Evolutionary conservation across 2,888 invertebrate genomes (phyloP).

Genomic region (Pogonocherus hispidulus): DNA sequence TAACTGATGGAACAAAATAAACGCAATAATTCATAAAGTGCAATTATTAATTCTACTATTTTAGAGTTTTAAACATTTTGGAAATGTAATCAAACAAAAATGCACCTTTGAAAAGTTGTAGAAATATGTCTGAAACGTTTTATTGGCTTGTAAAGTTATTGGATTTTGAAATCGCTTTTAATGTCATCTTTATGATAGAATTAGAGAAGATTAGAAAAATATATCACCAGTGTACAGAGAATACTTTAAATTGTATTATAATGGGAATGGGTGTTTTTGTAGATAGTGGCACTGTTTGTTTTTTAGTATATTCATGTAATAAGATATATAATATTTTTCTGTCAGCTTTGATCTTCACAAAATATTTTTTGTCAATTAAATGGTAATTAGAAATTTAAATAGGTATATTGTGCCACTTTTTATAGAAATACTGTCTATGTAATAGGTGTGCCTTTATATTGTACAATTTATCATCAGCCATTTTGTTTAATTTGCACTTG

Average conservation of each 20-base stretch:
- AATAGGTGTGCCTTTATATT: conserved; percentile 68
- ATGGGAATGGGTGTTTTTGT: conserved; percentile 17
- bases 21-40: conserved; percentile 50
- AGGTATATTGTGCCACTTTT: conserved; percentile 13
- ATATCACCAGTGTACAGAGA: conserved; percentile 36
- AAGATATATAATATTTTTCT: not conserved
- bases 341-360: not conserved
- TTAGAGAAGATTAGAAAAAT: conserved; percentile 24
- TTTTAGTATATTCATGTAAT: not conserved
- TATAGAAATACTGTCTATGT: conserved; percentile 52
- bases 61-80: conserved; percentile 45
- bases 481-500: conserved; percentile 39
- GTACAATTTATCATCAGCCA: conserved; percentile 61
- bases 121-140: conserved; percentile 15
- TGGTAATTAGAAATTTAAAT: too few species aligned
- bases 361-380: not conserved
- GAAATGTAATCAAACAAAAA: conserved; percentile 19
- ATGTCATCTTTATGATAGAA: conserved; percentile 33
- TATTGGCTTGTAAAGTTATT: conserved; percentile 18
- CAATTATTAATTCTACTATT: conserved; percentile 41
- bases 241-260: conserved; percentile 30
- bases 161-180: conserved; percentile 28
- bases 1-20: conserved; percentile 33
- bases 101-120: conserved; percentile 23
- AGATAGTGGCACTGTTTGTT: not conserved